These are phyloP conservation scores for Bellardia pandia DNA, from an alignment of 2,888 invertebrate species.

Conservation along the genomic window DNA sequence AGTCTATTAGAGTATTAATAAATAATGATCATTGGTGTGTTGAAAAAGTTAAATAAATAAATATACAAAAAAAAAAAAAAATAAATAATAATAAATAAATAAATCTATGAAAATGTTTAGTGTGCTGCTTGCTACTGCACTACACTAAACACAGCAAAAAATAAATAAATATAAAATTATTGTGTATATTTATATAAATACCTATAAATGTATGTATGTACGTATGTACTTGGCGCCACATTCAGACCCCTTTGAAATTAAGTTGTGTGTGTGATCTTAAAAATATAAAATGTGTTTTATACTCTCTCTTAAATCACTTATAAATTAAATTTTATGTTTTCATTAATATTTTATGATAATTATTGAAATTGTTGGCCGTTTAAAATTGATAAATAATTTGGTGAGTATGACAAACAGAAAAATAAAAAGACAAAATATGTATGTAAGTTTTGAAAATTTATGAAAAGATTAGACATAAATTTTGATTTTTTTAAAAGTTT, in stretches of 20 bases:
- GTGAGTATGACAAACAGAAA: constrained; percentile 25
- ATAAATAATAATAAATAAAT: constrained; percentile 19
- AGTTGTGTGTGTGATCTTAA: constrained; percentile 45
- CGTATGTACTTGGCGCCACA: constrained; percentile 57
- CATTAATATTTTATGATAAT: constrained; percentile 51
- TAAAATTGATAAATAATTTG: constrained; percentile 5
- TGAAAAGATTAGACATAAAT: neutral
- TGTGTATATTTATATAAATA: neutral
- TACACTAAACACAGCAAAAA: neutral
- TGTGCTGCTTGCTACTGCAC: neutral
- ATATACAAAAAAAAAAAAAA: neutral
- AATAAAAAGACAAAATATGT: neutral
- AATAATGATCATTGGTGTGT: constrained; percentile 59
- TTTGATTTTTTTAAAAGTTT: neutral
- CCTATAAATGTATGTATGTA: no score
- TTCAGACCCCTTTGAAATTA: constrained; percentile 37
- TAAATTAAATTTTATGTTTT: constrained; percentile 53
- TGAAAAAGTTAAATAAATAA: constrained; percentile 38
- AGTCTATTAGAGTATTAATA: constrained; percentile 60
- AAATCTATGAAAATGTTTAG: constrained; percentile 42
- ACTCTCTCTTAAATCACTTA: constrained; percentile 46
- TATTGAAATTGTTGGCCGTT: constrained; percentile 37
- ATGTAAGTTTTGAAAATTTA: neutral
- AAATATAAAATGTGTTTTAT: constrained; percentile 28
- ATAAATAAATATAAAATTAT: constrained; percentile 15